phyloP scores from a whole-genome alignment of 2,888 invertebrate species.

The Notocelia uddmanniana region DNA sequence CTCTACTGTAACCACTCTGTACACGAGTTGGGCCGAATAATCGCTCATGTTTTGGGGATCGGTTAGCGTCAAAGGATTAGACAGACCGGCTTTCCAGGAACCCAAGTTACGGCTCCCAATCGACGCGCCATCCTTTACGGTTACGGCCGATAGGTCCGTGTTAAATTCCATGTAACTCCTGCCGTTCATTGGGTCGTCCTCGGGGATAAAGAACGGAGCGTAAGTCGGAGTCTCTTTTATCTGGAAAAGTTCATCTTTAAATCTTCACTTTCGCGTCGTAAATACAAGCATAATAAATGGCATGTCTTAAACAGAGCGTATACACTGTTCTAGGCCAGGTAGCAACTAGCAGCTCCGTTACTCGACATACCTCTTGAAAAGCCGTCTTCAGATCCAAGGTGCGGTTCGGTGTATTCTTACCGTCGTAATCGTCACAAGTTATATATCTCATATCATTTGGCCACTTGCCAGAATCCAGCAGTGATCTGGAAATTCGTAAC shows the following conservation, averaged over 20 bases:
- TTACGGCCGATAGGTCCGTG: constrained; percentile 89
- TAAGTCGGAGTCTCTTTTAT: constrained; percentile 89
- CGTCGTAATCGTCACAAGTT: constrained; percentile 92
- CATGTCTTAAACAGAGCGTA: constrained; percentile 39
- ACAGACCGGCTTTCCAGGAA: constrained; percentile 91
- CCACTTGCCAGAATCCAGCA: constrained; percentile 90
- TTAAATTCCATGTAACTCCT: constrained; percentile 91
- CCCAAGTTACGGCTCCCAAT: constrained; percentile 90
- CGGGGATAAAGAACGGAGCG: constrained; percentile 87
- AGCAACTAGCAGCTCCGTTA: constrained; percentile 33
- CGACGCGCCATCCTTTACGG: constrained; percentile 90
- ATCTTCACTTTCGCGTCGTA: constrained; percentile 29
- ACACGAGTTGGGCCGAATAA: constrained; percentile 93
- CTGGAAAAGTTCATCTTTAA: constrained; percentile 61
- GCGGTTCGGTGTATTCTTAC: constrained; percentile 90
- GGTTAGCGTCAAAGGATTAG: constrained; percentile 87
- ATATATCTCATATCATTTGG: constrained; percentile 90
- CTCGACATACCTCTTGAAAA: constrained; percentile 86
- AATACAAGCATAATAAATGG: constrained; percentile 22
- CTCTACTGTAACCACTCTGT: constrained; percentile 93
- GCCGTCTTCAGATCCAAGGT: constrained; percentile 89
- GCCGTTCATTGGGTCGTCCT: constrained; percentile 88
- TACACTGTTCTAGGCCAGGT: constrained; percentile 44
- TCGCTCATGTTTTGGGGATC: constrained; percentile 89
- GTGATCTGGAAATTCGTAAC: constrained; percentile 86